A percentile compares a stretch with the other conserved stretches of the same genome.
Conservation (phyloP, 1,140 invertebrate species). For the Macrotrachela quadricornifera region DNA sequence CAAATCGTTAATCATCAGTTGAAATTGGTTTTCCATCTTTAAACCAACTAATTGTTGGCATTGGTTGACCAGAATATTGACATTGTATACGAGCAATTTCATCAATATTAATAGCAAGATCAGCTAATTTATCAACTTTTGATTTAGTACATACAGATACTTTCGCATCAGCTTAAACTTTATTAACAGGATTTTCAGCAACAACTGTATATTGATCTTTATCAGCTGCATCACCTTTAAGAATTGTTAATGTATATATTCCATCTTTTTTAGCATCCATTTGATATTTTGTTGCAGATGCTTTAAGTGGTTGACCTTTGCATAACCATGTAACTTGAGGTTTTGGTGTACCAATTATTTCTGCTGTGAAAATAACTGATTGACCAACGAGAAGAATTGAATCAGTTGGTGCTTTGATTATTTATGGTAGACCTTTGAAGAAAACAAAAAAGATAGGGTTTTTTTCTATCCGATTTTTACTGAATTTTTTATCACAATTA, state of each 20-base stretch:
- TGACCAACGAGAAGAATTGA: no score
- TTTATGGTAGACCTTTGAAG: no score
- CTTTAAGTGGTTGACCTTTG: constrained; percentile 17
- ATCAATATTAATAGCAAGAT: not conserved
- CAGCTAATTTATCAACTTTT: not conserved
- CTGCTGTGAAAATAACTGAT: not conserved
- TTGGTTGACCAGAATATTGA: constrained; percentile 1
- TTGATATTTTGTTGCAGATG: constrained; percentile 11
- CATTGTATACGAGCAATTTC: not conserved
- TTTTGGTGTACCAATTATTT: constrained; percentile 38
- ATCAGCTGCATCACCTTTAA: not conserved
- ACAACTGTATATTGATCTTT: not conserved
- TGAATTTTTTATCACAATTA: no score
- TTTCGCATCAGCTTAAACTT: not conserved
- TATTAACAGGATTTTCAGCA: constrained; percentile 5
- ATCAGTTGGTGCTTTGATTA: no score
- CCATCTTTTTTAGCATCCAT: constrained; percentile 7
- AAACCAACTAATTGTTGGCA: not conserved
- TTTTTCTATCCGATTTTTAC: no score
- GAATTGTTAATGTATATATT: not conserved
- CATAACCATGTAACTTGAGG: constrained; percentile 59
- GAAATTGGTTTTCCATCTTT: not conserved
- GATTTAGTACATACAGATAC: not conserved
- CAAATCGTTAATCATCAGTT: constrained; percentile 3
- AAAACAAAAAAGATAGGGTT: no score